A percentile compares a stretch with the other conserved stretches of the same genome.
Evolutionary conservation across 2,888 invertebrate genomes (phyloP).

Genomic region (Scaptomyza polygonia): DNA sequence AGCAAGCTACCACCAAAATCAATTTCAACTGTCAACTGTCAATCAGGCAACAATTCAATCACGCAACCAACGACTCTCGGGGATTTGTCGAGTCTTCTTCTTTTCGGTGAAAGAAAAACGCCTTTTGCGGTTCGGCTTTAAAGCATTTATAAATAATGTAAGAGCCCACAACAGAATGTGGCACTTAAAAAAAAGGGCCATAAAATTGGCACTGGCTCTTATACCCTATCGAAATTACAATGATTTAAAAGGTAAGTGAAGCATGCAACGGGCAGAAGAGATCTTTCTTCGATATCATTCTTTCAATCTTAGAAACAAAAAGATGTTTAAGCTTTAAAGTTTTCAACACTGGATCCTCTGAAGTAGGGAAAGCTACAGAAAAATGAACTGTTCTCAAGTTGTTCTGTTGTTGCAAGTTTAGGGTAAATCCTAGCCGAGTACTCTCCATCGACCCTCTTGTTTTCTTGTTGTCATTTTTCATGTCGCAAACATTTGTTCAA

Average conservation of each 20-base stretch:
- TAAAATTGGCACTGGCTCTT: conserved; percentile 18
- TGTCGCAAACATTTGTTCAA: conserved; percentile 73
- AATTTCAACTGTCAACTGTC: conserved; percentile 82
- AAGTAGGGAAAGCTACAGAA: too few relatives aligned
- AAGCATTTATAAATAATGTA: conserved; percentile 53
- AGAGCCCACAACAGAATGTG: conserved; percentile 5
- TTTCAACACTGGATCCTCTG: too few relatives aligned
- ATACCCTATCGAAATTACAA: not conserved
- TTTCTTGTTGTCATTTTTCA: conserved; percentile 40
- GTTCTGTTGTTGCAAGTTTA: not conserved
- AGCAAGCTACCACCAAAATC: conserved; percentile 62
- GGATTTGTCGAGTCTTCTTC: conserved; percentile 24
- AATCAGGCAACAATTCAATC: conserved; percentile 82
- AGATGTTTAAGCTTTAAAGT: too few relatives aligned
- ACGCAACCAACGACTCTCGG: conserved; percentile 58
- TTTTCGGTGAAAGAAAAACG: conserved; percentile 1
- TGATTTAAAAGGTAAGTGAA: not conserved
- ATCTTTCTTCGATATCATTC: too few relatives aligned
- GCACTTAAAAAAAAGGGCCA: conserved; percentile 13
- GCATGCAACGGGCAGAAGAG: not conserved
- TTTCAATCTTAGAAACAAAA: too few relatives aligned
- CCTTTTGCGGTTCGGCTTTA: conserved; percentile 51
- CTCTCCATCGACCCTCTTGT: not conserved
- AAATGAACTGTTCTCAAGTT: too few relatives aligned
- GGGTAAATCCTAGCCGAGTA: not conserved